A percentile compares a stretch with the other conserved stretches of the same genome.
These are phyloP conservation scores for Xestia rhomboidea DNA, from an alignment of 2,888 invertebrate genomes.

Conservation along the genomic window DNA sequence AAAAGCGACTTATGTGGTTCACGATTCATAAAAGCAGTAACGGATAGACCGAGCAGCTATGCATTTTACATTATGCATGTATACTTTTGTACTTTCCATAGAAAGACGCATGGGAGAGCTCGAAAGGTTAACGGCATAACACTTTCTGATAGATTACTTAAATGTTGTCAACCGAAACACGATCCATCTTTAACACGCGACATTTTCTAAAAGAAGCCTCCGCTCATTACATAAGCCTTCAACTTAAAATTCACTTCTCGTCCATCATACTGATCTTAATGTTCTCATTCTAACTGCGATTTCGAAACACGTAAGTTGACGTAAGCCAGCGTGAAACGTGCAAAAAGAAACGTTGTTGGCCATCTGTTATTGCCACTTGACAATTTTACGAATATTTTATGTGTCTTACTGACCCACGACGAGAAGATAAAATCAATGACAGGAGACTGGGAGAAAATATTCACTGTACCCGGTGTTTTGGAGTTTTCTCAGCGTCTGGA, in stretches of 20 bases:
- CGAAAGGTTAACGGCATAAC: slow-evolving; percentile 26
- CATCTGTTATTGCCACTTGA: slow-evolving; percentile 30
- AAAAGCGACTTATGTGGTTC: not conserved
- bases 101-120: slow-evolving; percentile 10
- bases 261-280: slow-evolving; percentile 45
- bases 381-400: slow-evolving; percentile 12
- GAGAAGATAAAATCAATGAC: not conserved
- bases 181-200: slow-evolving; percentile 6
- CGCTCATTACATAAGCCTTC: slow-evolving; percentile 34
- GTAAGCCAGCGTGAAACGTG: slow-evolving; percentile 31
- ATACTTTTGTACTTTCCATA: slow-evolving; percentile 21
- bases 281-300: slow-evolving; percentile 53
- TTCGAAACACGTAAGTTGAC: slow-evolving; percentile 58
- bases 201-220: slow-evolving; percentile 37
- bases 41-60: not conserved
- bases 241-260: slow-evolving; percentile 52
- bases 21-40: not conserved
- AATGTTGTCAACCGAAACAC: slow-evolving; percentile 27
- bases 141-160: slow-evolving; percentile 19
- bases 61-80: slow-evolving; percentile 9
- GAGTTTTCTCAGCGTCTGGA: not conserved
- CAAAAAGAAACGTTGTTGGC: slow-evolving; percentile 24
- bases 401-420: not conserved
- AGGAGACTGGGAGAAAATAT: not conserved
- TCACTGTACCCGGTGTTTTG: not conserved